A percentile compares a stretch with the other conserved stretches of the same genome.
Evolutionary conservation across 1,140 invertebrate genomes (phyloP).

Genomic region (Drosophila kepulauana): DNA sequence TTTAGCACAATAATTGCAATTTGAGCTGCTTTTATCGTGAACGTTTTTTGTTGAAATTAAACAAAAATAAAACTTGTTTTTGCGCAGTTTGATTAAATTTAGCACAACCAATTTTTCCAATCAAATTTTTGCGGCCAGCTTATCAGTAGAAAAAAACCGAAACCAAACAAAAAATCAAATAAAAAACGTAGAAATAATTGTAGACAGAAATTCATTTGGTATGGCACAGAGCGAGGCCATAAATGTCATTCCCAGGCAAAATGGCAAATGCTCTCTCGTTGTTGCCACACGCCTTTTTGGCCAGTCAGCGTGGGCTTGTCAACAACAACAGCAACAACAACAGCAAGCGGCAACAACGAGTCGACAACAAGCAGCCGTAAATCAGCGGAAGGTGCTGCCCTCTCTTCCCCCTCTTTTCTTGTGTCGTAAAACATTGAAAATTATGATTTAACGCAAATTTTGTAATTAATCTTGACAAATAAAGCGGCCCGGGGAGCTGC

Average conservation of each 20-base stretch:
- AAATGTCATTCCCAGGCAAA: constrained; percentile 70
- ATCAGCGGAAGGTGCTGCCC: constrained; percentile 58
- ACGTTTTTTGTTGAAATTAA: constrained; percentile 1
- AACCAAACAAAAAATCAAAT: not conserved
- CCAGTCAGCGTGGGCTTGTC: constrained; percentile 71
- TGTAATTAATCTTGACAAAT: constrained; percentile 83
- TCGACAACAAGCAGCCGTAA: constrained; percentile 64
- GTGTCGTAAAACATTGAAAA: constrained; percentile 74
- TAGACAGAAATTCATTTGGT: constrained; percentile 31
- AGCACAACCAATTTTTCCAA: constrained; percentile 15
- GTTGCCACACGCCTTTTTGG: constrained; percentile 43
- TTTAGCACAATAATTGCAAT: not conserved
- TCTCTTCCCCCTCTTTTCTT: not conserved
- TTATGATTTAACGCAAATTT: constrained; percentile 83
- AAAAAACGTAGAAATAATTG: constrained; percentile 15
- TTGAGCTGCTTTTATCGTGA: not conserved
- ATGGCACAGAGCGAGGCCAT: constrained; percentile 42
- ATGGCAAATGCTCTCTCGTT: constrained; percentile 25
- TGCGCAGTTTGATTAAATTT: constrained; percentile 4
- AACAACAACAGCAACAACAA: constrained; percentile 59
- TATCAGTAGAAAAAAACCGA: constrained; percentile 25
- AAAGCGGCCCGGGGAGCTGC: constrained; percentile 48
- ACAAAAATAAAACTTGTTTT: constrained; percentile 11
- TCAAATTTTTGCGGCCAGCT: constrained; percentile 30
- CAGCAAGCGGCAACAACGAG: constrained; percentile 26